phyloP scores from a whole-genome alignment of 2,113 vertebrate genomes.

The Sander lucioperca region DNA sequence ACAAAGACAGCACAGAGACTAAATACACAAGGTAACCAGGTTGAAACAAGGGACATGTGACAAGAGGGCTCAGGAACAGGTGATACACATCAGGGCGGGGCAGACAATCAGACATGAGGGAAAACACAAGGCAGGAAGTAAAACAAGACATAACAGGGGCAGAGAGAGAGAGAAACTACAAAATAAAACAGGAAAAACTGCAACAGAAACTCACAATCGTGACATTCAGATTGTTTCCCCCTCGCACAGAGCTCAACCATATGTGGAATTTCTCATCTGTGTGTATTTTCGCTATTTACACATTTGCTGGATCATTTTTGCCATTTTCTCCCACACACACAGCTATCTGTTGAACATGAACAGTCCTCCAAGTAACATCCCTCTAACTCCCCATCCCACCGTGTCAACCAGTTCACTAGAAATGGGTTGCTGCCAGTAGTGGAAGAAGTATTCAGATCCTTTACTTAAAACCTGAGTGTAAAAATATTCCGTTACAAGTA shows the following conservation, averaged over 20 bases:
- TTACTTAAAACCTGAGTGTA: not conserved
- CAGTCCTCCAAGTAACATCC: slow-evolving; percentile 17
- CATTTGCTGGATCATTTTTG: slow-evolving; percentile 40
- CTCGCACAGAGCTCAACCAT: slow-evolving; percentile 24
- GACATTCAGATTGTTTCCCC: not conserved
- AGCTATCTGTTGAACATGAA: slow-evolving; percentile 32
- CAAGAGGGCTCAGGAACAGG: no score
- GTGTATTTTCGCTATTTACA: slow-evolving; percentile 48
- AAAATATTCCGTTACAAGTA: not conserved
- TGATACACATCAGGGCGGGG: no score
- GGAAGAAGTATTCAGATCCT: not conserved
- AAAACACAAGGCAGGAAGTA: no score
- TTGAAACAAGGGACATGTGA: no score
- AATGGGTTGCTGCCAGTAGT: not conserved
- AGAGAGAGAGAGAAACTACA: no score
- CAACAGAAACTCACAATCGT: no score
- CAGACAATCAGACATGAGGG: no score
- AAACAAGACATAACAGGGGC: no score
- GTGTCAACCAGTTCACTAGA: slow-evolving; percentile 33
- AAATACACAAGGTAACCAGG: no score
- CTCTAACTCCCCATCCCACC: not conserved
- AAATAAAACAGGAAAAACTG: no score
- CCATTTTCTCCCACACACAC: slow-evolving; percentile 15
- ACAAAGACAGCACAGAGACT: no score
- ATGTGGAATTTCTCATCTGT: slow-evolving; percentile 66